Conservation (phyloP, 2,888 invertebrate genomes). For the Creontiades dilutus region DNA sequence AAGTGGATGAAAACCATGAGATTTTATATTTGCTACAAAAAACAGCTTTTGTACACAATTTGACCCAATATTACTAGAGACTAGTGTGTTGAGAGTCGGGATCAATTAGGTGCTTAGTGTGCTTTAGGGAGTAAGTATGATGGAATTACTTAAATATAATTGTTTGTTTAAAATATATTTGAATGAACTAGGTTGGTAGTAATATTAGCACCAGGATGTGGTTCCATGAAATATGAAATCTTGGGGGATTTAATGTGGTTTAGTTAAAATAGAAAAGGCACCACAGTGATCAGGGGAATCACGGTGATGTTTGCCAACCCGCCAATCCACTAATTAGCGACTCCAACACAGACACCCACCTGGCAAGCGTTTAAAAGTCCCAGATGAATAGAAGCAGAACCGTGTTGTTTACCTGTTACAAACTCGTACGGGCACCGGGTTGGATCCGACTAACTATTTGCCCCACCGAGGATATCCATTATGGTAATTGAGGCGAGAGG, state of each 20-base stretch:
- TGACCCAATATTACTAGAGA: too few relatives aligned
- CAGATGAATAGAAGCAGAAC: constrained; percentile 52
- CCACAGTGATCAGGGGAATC: neutral
- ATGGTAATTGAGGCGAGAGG: constrained; percentile 60
- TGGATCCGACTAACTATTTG: constrained; percentile 40
- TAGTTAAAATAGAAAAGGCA: neutral
- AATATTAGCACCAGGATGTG: neutral
- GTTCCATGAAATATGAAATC: neutral
- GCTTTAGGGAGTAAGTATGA: too few relatives aligned
- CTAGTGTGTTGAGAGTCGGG: too few relatives aligned
- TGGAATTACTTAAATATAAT: too few relatives aligned
- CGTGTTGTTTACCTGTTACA: constrained; percentile 55
- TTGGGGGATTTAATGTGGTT: neutral
- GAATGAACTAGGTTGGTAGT: too few relatives aligned
- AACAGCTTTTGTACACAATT: too few relatives aligned
- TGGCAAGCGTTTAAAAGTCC: constrained; percentile 58
- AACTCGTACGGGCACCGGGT: constrained; percentile 23
- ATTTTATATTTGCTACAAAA: too few relatives aligned
- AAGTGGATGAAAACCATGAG: too few relatives aligned
- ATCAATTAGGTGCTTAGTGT: too few relatives aligned
- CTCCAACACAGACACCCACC: neutral
- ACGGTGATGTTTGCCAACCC: neutral
- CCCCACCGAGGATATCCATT: constrained; percentile 61
- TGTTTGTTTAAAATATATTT: too few relatives aligned
- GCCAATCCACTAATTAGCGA: constrained; percentile 23